Conservation (phyloP, 1,140 invertebrate species). For the Ruditapes philippinarum region DNA sequence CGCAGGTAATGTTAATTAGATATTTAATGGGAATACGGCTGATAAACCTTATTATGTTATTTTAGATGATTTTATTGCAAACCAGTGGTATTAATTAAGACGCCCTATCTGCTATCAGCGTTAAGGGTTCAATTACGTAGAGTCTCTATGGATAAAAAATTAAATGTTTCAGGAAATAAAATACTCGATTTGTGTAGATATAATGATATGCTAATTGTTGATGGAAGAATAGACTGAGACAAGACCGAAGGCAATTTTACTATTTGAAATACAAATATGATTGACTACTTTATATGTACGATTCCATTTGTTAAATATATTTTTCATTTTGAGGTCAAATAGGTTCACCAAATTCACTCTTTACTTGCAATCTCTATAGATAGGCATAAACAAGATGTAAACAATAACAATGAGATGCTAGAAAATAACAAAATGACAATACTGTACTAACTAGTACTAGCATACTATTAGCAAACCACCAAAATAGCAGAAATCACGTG, state of each 20-base stretch:
- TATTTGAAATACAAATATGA: background rate
- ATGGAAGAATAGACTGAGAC: background rate
- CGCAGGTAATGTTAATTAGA: background rate
- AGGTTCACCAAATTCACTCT: background rate
- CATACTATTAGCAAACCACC: background rate
- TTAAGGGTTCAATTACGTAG: background rate
- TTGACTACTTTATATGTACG: background rate
- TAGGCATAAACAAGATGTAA: background rate
- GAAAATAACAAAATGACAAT: background rate
- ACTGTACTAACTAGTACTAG: too few species aligned
- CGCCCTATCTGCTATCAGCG: background rate
- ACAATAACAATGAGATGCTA: background rate
- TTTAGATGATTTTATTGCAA: conserved; percentile 3
- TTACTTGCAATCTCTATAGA: background rate
- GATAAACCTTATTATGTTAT: background rate
- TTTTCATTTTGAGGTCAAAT: too few species aligned
- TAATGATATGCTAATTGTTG: background rate
- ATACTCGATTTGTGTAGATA: background rate
- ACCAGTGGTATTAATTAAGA: background rate
- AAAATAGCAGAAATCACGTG: background rate
- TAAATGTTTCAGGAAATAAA: background rate
- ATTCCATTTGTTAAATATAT: too few species aligned
- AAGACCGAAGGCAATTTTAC: background rate
- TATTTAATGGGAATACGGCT: background rate
- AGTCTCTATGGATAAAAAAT: background rate